Base-by-base conservation (phyloP, 2,113 vertebrate genomes). In the Corythoichthys haematopterus region DNA sequence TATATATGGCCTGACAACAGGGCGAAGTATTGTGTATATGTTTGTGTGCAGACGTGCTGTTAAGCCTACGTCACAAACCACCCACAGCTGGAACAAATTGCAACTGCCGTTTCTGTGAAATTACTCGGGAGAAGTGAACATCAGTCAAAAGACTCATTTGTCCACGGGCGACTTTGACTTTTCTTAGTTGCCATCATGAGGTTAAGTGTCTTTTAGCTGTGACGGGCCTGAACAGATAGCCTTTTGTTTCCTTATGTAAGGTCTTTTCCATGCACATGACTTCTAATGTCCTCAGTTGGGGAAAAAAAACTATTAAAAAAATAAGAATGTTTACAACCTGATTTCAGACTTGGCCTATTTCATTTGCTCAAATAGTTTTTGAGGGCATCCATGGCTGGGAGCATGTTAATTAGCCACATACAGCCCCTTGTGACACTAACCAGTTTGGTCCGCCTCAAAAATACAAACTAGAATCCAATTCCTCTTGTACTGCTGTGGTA, bases 381-480 rank as follows among this genome's bases (percentile, higher is more conserved):
- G 45, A 40, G 36, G 40, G 37, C 62, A 55, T 77, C 68, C 43
- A 56, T 64, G 68, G 66, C 68, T 67, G 16, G 64, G 64, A 78
- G 78, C 73, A 10, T 73, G 56, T 72, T 76, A 76, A 65, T 84
- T 78, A 84, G 71, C 4, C 5, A 2, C 69, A 55, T 59, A 68
- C 60, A 16, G 60, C 47, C 69, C 64, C 35, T 6, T 15, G 46
- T 72, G 64, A 68, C 74, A 69, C 66, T 69, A 43, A 56, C 6
- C 14, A 15, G 56, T 61, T 66, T 45, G 58, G 68, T 67, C 61
- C 9, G 2, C 52, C 52, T 37, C 37, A 76, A 78, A 71, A 51
- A 66, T 60, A 66, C 48, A 61, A 79, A 77, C 69, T 71, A 78
- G 77, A 77, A 63, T 55, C 71, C 71, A 72, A 81, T 57, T 82